These are phyloP conservation scores for Lithobius niger DNA, from an alignment of 1,140 invertebrate species.

Conservation along the genomic window DNA sequence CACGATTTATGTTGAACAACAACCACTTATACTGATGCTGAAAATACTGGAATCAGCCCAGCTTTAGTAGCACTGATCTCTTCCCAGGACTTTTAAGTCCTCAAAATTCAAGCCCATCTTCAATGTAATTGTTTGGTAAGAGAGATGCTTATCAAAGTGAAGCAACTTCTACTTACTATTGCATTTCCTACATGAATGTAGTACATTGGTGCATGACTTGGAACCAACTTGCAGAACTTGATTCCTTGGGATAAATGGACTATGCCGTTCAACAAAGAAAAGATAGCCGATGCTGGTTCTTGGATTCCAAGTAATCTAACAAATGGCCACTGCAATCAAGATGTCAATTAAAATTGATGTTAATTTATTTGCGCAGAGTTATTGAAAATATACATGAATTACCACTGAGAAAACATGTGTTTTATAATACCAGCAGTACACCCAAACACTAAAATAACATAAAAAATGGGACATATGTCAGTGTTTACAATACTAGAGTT, in stretches of 20 bases:
- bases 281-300: slow-evolving; percentile 84
- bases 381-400: too few relatives aligned
- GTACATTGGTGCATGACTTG: slow-evolving; percentile 51
- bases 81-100: too few relatives aligned
- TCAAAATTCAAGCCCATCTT: too few relatives aligned
- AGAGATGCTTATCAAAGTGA: too few relatives aligned
- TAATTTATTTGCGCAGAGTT: too few relatives aligned
- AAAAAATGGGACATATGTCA: slow-evolving; percentile 7
- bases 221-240: slow-evolving; percentile 48
- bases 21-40: too few relatives aligned
- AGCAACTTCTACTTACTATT: slow-evolving; percentile 47
- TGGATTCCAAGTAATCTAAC: slow-evolving; percentile 72
- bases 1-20: too few relatives aligned
- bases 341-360: too few relatives aligned
- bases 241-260: slow-evolving; percentile 55
- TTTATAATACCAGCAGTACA: not conserved
- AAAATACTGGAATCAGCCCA: too few relatives aligned
- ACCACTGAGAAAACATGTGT: not conserved
- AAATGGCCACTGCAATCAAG: slow-evolving; percentile 76
- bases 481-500: too few relatives aligned
- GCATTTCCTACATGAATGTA: slow-evolving; percentile 63
- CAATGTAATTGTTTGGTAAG: too few relatives aligned
- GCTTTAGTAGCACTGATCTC: too few relatives aligned
- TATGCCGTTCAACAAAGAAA: slow-evolving; percentile 76
- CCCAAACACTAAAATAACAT: slow-evolving; percentile 6